Evolutionary conservation across 2,797 vertebrate genomes (phyloP).

Genomic region (Malurus splendens): DNA sequence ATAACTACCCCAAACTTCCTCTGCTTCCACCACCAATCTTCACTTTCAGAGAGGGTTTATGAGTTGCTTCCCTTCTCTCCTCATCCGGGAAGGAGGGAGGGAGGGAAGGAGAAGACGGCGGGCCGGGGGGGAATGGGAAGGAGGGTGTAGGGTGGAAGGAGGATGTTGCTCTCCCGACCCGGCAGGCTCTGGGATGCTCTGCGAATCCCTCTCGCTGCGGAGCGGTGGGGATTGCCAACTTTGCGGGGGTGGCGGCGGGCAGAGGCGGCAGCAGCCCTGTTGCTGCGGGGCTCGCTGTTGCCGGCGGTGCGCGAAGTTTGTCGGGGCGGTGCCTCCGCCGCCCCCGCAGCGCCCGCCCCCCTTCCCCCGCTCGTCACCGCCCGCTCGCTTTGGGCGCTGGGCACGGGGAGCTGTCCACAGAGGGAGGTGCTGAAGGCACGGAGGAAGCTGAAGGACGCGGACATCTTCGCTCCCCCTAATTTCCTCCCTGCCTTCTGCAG

Average conservation of each 20-base stretch:
- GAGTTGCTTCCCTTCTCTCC: not conserved
- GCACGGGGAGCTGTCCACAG: slow-evolving; percentile 70
- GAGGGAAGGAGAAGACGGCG: too few species aligned
- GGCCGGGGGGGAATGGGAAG: too few species aligned
- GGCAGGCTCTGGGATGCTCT: not conserved
- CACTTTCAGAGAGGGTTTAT: not conserved
- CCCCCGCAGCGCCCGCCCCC: not conserved
- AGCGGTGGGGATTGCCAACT: rapidly evolving
- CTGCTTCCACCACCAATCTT: not conserved
- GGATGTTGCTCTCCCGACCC: rapidly evolving
- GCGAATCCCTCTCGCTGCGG: not conserved
- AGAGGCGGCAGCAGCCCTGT: not conserved
- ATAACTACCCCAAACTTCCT: not conserved
- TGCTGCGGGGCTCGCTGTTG: rapidly evolving
- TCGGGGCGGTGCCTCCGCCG: not conserved
- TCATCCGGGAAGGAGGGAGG: too few species aligned
- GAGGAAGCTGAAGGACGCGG: slow-evolving; percentile 31
- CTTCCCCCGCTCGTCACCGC: not conserved
- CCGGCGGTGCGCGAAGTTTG: not conserved
- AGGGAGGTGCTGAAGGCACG: slow-evolving; percentile 72
- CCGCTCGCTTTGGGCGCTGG: not conserved
- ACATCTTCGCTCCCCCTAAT: slow-evolving; percentile 11
- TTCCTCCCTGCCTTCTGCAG: slow-evolving; percentile 72
- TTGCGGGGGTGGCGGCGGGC: not conserved
- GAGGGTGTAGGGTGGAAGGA: rapidly evolving